Conservation (phyloP, 2,113 vertebrate genomes). For the Mesembrinibis cayennensis region DNA sequence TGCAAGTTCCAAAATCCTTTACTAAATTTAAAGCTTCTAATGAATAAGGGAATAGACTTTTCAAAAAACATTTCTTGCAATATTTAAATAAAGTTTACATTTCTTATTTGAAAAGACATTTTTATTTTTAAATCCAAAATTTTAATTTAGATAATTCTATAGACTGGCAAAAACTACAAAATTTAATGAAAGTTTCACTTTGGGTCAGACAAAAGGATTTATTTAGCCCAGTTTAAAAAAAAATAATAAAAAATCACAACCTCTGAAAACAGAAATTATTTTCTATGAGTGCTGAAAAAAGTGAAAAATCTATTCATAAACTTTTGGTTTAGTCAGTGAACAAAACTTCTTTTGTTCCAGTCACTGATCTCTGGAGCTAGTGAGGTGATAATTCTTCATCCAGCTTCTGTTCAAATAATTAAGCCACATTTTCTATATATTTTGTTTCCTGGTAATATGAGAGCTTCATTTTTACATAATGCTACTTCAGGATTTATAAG, state of each 20-base stretch:
- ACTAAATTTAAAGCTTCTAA: not conserved
- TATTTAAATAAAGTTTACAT: not conserved
- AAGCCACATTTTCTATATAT: not conserved
- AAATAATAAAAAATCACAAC: not conserved
- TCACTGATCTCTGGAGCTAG: not conserved
- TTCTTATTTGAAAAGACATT: not conserved
- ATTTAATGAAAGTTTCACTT: not conserved
- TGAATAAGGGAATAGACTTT: not conserved
- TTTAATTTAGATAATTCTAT: not conserved
- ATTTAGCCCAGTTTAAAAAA: not conserved
- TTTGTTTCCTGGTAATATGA: not conserved
- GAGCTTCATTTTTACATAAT: not conserved
- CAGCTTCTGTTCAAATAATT: constrained; percentile 5
- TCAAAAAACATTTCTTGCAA: accelerated
- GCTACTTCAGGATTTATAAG: not conserved
- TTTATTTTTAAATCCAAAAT: not conserved
- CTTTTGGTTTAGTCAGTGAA: not conserved
- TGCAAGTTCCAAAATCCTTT: not conserved
- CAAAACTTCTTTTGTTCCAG: not conserved
- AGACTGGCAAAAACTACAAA: not conserved
- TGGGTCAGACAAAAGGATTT: not conserved
- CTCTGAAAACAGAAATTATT: not conserved
- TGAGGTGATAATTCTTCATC: not conserved
- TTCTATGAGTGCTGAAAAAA: not conserved
- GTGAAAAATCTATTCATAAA: not conserved